Evolutionary conservation across 1,140 invertebrate genomes (phyloP).

Genomic region (Heliconius nattereri): DNA sequence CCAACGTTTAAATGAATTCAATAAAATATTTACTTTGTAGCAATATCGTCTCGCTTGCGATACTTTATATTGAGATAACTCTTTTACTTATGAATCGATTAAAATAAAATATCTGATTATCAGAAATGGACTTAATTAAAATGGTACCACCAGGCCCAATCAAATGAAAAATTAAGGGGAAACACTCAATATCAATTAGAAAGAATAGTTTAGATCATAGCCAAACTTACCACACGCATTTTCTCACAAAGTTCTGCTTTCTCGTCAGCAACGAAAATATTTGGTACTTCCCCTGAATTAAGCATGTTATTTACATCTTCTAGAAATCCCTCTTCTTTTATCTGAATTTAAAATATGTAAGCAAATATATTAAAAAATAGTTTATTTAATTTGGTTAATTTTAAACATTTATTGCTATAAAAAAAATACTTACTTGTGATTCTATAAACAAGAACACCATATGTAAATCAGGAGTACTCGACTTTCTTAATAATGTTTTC

Average conservation of each 20-base stretch:
- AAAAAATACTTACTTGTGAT: slow-evolving; percentile 85
- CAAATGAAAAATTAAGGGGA: too few species aligned
- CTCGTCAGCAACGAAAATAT: slow-evolving; percentile 94
- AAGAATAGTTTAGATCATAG: too few species aligned
- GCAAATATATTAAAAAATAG: not conserved
- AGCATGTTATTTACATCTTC: slow-evolving; percentile 97
- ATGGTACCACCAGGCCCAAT: too few species aligned
- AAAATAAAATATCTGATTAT: too few species aligned
- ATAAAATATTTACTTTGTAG: too few species aligned
- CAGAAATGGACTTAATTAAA: too few species aligned
- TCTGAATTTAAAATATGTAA: slow-evolving; percentile 77
- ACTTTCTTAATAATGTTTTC: slow-evolving; percentile 89
- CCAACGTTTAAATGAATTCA: too few species aligned
- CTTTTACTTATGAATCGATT: too few species aligned
- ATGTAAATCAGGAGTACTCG: slow-evolving; percentile 91
- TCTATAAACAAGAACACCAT: slow-evolving; percentile 96
- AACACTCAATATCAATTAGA: too few species aligned
- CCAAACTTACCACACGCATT: slow-evolving; percentile 86
- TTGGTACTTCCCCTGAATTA: slow-evolving; percentile 96
- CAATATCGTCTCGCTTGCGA: too few species aligned
- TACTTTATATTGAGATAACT: too few species aligned
- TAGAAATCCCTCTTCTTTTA: slow-evolving; percentile 96
- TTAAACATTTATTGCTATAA: not conserved
- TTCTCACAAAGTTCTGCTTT: slow-evolving; percentile 96
- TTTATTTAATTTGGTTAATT: not conserved